These are phyloP conservation scores for Anastatus disparis DNA, from an alignment of 1,140 invertebrate species.

Conservation along the genomic window DNA sequence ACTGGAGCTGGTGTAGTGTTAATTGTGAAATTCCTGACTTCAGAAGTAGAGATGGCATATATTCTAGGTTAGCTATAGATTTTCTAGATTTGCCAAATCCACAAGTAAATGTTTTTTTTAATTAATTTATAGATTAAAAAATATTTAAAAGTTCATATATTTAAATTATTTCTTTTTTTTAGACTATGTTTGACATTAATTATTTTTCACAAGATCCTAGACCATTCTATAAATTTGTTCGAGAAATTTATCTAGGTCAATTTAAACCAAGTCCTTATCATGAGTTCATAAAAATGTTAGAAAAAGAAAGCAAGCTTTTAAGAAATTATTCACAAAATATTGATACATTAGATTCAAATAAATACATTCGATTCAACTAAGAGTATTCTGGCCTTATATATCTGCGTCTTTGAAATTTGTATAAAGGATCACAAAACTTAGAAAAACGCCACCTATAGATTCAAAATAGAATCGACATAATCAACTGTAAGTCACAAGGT, in stretches of 20 bases:
- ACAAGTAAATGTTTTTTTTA: constrained; percentile 63
- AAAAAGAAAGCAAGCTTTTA: constrained; percentile 81
- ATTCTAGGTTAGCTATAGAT: constrained; percentile 86
- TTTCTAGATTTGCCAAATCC: constrained; percentile 90
- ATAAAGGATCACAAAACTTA: no score
- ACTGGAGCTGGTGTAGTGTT: constrained; percentile 97
- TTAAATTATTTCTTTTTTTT: constrained; percentile 14
- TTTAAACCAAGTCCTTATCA: constrained; percentile 90
- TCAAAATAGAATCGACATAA: no score
- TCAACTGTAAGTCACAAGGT: no score
- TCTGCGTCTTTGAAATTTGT: no score
- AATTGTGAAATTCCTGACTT: constrained; percentile 98
- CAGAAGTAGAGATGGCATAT: constrained; percentile 91
- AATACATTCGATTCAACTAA: no score
- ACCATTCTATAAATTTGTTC: constrained; percentile 91
- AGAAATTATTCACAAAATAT: constrained; percentile 95
- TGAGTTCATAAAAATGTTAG: constrained; percentile 85
- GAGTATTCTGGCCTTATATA: no score
- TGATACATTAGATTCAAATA: constrained; percentile 92
- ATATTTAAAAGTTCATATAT: background rate
- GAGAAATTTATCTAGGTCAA: constrained; percentile 90
- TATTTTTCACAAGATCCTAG: constrained; percentile 87
- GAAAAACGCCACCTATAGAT: no score
- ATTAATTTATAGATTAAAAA: constrained; percentile 5
- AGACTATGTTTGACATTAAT: constrained; percentile 92